Evolutionary conservation across 2,797 vertebrate species (phyloP).

Genomic region (Menidia menidia): DNA sequence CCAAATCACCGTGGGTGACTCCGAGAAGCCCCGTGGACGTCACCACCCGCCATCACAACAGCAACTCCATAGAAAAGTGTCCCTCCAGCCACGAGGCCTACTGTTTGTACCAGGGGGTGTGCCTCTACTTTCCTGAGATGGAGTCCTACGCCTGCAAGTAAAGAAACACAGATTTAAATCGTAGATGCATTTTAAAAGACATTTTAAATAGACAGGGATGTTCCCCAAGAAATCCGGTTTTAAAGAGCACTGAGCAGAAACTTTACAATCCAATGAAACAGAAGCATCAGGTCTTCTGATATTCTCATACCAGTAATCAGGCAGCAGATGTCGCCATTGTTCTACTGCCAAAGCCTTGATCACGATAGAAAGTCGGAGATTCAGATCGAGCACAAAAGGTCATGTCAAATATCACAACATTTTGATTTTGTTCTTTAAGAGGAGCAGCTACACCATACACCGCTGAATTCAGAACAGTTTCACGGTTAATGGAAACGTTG

Average conservation of each 20-base stretch:
- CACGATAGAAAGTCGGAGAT: background rate
- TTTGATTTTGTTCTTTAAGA: too few relatives aligned
- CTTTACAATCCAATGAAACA: background rate
- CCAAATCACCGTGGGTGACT: conserved; percentile 38
- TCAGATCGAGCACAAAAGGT: background rate
- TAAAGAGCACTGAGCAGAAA: background rate
- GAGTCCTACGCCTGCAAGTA: conserved; percentile 93
- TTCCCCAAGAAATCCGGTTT: background rate
- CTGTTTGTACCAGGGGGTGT: conserved; percentile 90
- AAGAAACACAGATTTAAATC: conserved; percentile 57
- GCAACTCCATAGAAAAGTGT: conserved; percentile 75
- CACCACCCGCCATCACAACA: conserved; percentile 49
- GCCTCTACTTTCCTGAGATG: conserved; percentile 88
- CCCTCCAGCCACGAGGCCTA: conserved; percentile 85
- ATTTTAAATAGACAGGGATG: background rate
- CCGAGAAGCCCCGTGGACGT: conserved; percentile 59
- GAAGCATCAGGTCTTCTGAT: background rate
- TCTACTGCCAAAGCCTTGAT: conserved; percentile 22
- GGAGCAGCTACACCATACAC: too few relatives aligned
- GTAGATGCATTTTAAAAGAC: background rate
- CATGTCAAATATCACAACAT: too few relatives aligned
- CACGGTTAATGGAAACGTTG: rapidly evolving
- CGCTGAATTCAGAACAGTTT: too few relatives aligned
- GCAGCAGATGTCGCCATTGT: conserved; percentile 84
- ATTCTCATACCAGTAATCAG: background rate